These are phyloP conservation scores for Perognathus longimembris DNA, from an alignment of 2,113 vertebrate species.

Conservation along the genomic window DNA sequence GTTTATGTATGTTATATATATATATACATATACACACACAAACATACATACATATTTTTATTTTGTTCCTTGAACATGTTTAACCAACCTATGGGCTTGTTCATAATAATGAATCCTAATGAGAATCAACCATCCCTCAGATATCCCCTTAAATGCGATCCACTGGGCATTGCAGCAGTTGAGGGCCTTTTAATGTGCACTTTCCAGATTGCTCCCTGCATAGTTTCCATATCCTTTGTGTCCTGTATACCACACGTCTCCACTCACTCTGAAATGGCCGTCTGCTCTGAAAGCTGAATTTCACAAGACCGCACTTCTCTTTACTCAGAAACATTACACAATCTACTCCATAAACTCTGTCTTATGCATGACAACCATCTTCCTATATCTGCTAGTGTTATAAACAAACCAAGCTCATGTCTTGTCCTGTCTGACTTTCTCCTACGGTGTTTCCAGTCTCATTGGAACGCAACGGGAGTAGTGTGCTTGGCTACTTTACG, in stretches of 20 bases:
- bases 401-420: background rate
- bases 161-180: background rate
- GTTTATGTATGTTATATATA: rapidly evolving
- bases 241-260: background rate
- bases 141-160: background rate
- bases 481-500: too few species aligned
- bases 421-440: background rate
- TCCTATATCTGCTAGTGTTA: background rate
- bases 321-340: background rate
- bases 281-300: too few species aligned
- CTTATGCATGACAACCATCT: background rate
- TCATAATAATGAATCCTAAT: too few species aligned
- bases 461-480: background rate
- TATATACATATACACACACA: too few species aligned
- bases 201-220: background rate
- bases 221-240: background rate
- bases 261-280: background rate
- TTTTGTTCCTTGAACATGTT: background rate
- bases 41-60: background rate
- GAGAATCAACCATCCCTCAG: too few species aligned
- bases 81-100: background rate
- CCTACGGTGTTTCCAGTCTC: background rate
- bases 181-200: too few species aligned
- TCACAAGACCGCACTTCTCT: background rate
- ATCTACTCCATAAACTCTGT: background rate